phyloP scores from a whole-genome alignment of 2,797 vertebrate genomes.

The Emys orbicularis region DNA sequence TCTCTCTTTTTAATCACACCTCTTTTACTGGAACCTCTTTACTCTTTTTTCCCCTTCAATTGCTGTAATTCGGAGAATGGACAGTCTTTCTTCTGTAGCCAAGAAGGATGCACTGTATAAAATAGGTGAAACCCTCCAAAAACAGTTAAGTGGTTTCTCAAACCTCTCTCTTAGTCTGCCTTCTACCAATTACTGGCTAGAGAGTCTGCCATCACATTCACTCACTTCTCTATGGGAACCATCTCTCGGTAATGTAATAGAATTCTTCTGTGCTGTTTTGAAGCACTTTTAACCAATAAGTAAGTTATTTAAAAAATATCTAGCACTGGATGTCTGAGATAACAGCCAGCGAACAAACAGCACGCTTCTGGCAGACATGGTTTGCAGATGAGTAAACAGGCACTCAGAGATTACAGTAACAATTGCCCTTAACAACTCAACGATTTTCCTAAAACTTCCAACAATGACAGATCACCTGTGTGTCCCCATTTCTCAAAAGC shows the following conservation, averaged over 20 bases:
- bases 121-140: neutral
- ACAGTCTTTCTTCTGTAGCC: neutral
- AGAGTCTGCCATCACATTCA: neutral
- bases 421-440: neutral
- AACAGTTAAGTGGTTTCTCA: neutral
- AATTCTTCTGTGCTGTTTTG: neutral
- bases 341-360: neutral
- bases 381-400: neutral
- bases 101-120: neutral
- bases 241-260: neutral
- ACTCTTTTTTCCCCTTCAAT: neutral
- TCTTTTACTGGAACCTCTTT: neutral
- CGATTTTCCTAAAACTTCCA: neutral
- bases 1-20: neutral
- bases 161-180: neutral
- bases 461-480: neutral
- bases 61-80: neutral
- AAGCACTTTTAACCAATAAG: neutral
- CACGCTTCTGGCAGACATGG: neutral
- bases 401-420: neutral
- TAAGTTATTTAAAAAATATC: neutral
- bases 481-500: neutral
- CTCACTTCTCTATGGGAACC: neutral
- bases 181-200: neutral
- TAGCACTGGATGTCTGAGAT: neutral